Evolutionary conservation across 2,888 invertebrate species (phyloP).

Genomic region (Coenonympha arcania): DNA sequence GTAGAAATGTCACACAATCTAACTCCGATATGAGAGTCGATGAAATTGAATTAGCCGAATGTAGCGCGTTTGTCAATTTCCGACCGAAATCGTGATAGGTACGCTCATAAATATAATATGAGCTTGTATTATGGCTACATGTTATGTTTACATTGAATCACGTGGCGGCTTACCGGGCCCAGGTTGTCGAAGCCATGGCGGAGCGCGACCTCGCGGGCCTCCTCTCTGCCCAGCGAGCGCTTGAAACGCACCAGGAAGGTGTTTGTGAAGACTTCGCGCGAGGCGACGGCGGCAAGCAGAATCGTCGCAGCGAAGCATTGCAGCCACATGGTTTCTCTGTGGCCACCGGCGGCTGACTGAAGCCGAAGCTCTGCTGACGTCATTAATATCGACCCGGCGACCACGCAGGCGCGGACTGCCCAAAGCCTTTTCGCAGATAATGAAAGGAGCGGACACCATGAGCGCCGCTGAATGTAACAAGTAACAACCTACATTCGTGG

Average conservation of each 20-base stretch:
- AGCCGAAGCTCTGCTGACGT: slow-evolving; percentile 56
- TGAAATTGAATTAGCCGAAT: background rate
- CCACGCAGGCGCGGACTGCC: slow-evolving; percentile 53
- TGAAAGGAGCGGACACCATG: slow-evolving; percentile 41
- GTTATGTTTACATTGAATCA: slow-evolving; percentile 68
- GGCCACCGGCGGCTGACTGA: slow-evolving; percentile 68
- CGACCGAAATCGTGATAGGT: slow-evolving; percentile 14
- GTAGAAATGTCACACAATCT: background rate
- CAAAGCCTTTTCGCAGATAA: slow-evolving; percentile 44
- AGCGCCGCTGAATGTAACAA: slow-evolving; percentile 37
- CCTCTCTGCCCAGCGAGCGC: slow-evolving; percentile 81
- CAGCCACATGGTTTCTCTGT: slow-evolving; percentile 63
- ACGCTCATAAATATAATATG: slow-evolving; percentile 18
- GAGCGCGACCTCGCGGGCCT: slow-evolving; percentile 87
- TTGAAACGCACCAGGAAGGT: slow-evolving; percentile 94
- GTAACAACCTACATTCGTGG: slow-evolving; percentile 35
- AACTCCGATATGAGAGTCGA: background rate
- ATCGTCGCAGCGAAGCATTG: slow-evolving; percentile 62
- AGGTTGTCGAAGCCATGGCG: slow-evolving; percentile 95
- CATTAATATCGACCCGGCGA: slow-evolving; percentile 61
- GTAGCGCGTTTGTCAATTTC: slow-evolving; percentile 14
- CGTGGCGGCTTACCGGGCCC: slow-evolving; percentile 88
- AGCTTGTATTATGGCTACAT: slow-evolving; percentile 30
- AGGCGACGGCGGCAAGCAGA: slow-evolving; percentile 57
- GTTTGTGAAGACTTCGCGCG: slow-evolving; percentile 91